phyloP scores from a whole-genome alignment of 2,888 invertebrate species.

The Nowickia ferox region DNA sequence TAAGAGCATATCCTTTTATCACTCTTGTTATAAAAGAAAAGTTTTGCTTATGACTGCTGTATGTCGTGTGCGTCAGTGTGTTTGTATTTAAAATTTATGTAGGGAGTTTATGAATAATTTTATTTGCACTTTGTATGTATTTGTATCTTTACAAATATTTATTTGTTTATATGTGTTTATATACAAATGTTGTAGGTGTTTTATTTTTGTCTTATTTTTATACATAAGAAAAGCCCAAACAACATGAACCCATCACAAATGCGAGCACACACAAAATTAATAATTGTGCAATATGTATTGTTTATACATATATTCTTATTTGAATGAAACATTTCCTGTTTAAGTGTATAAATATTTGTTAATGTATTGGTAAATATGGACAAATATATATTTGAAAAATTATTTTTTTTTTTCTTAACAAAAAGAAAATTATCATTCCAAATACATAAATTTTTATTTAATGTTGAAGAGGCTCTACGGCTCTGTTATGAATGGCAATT shows the following conservation, averaged over 20 bases:
- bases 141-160: constrained; percentile 21
- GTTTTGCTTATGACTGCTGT: constrained; percentile 41
- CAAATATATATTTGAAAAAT: no score
- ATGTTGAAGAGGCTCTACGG: no score
- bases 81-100: constrained; percentile 49
- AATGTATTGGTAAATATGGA: constrained; percentile 9
- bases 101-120: constrained; percentile 67
- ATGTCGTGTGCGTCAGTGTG: not conserved
- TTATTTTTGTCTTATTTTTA: constrained; percentile 6
- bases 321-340: constrained; percentile 66
- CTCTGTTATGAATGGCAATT: no score
- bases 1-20: constrained; percentile 23
- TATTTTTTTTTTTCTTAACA: no score
- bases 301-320: constrained; percentile 75
- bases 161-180: not conserved
- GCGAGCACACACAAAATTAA: constrained; percentile 70
- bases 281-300: not conserved
- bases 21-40: constrained; percentile 30
- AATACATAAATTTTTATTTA: not conserved
- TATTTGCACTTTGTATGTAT: constrained; percentile 40
- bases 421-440: no score
- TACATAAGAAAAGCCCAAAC: constrained; percentile 9
- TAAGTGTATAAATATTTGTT: constrained; percentile 39
- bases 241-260: constrained; percentile 79
- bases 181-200: constrained; percentile 31